Base-by-base conservation (phyloP, 2,888 invertebrate species). In the Leptothorax acervorum region DNA sequence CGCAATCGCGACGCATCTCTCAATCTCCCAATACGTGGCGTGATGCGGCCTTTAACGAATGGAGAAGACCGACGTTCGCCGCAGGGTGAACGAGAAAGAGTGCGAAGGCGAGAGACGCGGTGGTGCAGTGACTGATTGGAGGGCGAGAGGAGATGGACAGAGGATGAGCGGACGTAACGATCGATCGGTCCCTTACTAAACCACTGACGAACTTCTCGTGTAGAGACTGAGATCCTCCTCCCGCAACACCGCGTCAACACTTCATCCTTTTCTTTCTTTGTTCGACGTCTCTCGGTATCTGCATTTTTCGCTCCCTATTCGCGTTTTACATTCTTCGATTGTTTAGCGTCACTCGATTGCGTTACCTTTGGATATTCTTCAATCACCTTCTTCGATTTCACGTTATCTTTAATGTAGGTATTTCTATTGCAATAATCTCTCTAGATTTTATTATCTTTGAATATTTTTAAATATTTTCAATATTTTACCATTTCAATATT, bases 111-210 rank as follows among this genome's bases (percentile, higher is more conserved):
- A 68, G 84, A 78, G 86, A 35, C 12, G 68, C 81, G 85, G 66
- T 82, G 60, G 35, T 74, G 82, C 74, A 74, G 53, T 42, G 88
- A 70, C 70, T 60, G 79, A 79, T 79, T 57, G 55, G 83, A 78
- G 85, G 60, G 53, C 15, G 55, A 60, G 31, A 48, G 68, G 75
- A 57, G 55, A 82, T 62, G 82, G 76, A 76, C 63, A 42, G 87
- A 87, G 90, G 87, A 89, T 85, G 88, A 91, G 88, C 87, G 90
- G 91, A 90, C 89, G 86, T 89, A 88, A 88, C 91, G 90, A 93
- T 93, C 93, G 93, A 93, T 93, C 92, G 92, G 90, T 63, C 90
- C 89, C 90, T 90, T 91, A 88, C 91, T 90, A 85, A 57, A 90
- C 88, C 90, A 89, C 85, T 87, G 84, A 87, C 57, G 84, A 88